Evolutionary conservation across 1,140 invertebrate genomes (phyloP).

Genomic region (Drosophila subpulchrella): DNA sequence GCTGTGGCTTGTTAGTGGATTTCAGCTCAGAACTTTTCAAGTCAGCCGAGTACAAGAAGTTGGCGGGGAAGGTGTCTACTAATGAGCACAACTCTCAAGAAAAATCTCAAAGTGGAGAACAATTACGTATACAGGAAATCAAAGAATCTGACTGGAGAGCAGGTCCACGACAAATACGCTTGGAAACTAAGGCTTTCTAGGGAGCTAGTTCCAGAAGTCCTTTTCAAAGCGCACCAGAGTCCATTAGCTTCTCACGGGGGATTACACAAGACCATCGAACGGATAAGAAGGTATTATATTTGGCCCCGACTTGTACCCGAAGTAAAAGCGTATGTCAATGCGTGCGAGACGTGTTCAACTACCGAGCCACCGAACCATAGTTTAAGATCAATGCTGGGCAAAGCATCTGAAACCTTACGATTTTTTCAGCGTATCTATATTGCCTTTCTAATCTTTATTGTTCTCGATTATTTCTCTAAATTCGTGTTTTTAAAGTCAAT

Average conservation of each 20-base stretch:
- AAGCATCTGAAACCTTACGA: not conserved
- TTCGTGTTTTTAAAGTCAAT: not conserved
- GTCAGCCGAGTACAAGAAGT: not conserved
- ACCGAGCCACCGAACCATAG: not conserved
- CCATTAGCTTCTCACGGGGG: not conserved
- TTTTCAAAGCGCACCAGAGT: not conserved
- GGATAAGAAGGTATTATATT: not conserved
- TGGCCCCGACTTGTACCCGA: not conserved
- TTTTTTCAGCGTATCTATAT: constrained; percentile 1
- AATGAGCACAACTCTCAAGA: not conserved
- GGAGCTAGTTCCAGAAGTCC: not conserved
- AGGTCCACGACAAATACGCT: not conserved
- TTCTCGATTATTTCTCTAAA: constrained; percentile 1
- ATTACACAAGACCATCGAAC: not conserved
- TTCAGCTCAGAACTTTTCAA: not conserved
- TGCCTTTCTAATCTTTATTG: not conserved
- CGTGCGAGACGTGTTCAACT: not conserved
- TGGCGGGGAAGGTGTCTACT: not conserved
- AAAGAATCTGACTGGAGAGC: not conserved
- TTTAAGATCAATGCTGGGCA: not conserved
- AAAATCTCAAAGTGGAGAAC: not conserved
- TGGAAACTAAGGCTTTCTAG: not conserved
- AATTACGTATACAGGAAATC: not conserved
- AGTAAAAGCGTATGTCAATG: not conserved
- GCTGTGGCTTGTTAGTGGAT: not conserved